phyloP scores from a whole-genome alignment of 1,140 invertebrate genomes.

The Limonius californicus region DNA sequence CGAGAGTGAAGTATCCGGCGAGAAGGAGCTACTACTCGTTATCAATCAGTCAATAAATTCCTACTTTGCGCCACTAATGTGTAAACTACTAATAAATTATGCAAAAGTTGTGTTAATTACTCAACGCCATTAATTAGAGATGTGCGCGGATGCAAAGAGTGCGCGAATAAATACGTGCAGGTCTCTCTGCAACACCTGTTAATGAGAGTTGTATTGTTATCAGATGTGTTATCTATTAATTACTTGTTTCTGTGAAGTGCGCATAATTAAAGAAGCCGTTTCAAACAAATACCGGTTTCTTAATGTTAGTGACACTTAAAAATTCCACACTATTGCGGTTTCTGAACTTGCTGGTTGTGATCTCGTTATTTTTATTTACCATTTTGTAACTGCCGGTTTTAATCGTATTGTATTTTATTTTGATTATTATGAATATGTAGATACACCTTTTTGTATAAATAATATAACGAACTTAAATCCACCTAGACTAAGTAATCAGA shows the following conservation, averaged over 20 bases:
- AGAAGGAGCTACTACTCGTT: not conserved
- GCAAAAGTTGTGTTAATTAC: constrained; percentile 11
- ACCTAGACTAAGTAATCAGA: too few species aligned
- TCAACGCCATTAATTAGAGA: constrained; percentile 15
- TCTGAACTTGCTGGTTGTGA: not conserved
- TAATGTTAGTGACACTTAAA: constrained; percentile 8
- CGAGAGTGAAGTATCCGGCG: not conserved
- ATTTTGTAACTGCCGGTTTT: not conserved
- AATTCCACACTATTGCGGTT: not conserved
- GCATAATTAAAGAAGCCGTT: constrained; percentile 17
- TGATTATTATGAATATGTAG: not conserved
- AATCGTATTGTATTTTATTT: not conserved
- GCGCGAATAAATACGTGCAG: not conserved
- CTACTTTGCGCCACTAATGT: not conserved
- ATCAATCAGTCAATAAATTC: not conserved
- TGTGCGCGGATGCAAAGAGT: not conserved
- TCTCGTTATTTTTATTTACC: not conserved
- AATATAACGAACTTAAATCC: too few species aligned
- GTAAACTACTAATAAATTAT: not conserved
- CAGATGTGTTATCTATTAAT: constrained; percentile 19
- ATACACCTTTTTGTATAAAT: too few species aligned
- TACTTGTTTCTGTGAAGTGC: constrained; percentile 21
- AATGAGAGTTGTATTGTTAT: constrained; percentile 19
- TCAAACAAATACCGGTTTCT: constrained; percentile 17
- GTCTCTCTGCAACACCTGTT: constrained; percentile 11